phyloP scores from a whole-genome alignment of 2,113 vertebrate species.

The Oenanthe oenanthe region DNA sequence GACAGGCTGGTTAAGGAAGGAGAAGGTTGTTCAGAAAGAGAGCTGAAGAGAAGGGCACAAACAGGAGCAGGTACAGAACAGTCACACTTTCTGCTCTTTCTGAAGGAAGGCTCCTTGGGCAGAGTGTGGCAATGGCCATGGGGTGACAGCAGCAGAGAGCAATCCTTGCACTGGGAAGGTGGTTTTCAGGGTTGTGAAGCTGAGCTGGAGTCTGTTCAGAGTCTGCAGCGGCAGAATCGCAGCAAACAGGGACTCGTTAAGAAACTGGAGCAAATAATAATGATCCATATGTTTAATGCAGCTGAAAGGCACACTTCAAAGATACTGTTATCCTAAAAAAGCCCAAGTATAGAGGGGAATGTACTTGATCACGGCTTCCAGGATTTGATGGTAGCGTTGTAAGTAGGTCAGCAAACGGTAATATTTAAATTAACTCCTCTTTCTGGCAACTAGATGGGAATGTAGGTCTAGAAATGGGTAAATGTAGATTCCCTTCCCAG shows the following conservation, averaged over 20 bases:
- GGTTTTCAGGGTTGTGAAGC: background rate
- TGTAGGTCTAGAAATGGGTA: constrained; percentile 43
- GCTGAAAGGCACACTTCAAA: constrained; percentile 54
- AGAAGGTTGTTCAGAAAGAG: background rate
- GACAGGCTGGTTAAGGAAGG: background rate
- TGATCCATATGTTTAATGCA: constrained; percentile 46
- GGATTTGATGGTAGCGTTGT: background rate
- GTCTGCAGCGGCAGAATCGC: background rate
- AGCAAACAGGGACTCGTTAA: constrained; percentile 45
- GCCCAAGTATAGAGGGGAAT: constrained; percentile 1
- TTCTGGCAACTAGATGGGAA: constrained; percentile 51
- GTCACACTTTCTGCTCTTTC: background rate
- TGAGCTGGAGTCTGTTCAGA: background rate
- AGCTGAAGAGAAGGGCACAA: background rate
- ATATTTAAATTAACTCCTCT: constrained; percentile 60
- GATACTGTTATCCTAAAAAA: constrained; percentile 51
- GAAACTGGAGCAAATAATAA: constrained; percentile 62
- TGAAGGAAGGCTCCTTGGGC: background rate
- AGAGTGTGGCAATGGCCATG: rapidly evolving
- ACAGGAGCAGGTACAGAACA: background rate
- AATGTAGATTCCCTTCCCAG: constrained; percentile 40
- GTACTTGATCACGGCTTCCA: background rate
- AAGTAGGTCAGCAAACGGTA: constrained; percentile 66
- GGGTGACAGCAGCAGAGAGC: background rate
- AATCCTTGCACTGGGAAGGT: background rate